Evolutionary conservation across 2,888 invertebrate genomes (phyloP).

Genomic region (Netelia fuscicornis): DNA sequence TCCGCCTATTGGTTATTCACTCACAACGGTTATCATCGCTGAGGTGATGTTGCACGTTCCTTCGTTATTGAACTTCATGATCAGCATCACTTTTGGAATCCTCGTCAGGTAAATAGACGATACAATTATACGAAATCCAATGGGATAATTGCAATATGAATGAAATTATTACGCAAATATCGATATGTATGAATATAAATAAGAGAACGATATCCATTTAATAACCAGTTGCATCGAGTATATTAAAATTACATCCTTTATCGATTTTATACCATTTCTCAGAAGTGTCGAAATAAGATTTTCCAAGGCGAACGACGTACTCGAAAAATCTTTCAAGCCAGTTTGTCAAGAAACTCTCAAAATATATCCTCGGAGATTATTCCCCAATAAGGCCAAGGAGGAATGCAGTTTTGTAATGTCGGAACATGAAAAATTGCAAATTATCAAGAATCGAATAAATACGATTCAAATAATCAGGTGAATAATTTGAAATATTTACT

Average conservation of each 20-base stretch:
- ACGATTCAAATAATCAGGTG: conserved; percentile 26
- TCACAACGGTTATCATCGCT: neutral
- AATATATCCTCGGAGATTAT: neutral
- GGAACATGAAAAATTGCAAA: neutral
- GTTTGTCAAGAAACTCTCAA: neutral
- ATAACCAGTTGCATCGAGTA: no score
- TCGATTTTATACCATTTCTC: neutral
- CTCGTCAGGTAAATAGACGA: neutral
- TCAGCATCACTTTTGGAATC: conserved; percentile 7
- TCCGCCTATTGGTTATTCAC: neutral
- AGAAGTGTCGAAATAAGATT: conserved; percentile 24
- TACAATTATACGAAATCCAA: no score
- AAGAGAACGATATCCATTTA: no score
- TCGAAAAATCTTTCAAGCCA: conserved; percentile 9
- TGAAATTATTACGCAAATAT: no score
- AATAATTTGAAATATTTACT: neutral
- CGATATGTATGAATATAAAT: no score
- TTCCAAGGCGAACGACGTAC: conserved; percentile 38
- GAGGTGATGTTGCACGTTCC: neutral
- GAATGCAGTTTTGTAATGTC: neutral
- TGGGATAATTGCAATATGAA: no score
- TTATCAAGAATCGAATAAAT: neutral
- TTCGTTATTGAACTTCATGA: neutral
- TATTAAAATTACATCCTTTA: neutral
- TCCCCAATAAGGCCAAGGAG: neutral